Base-by-base conservation (phyloP, 1,140 invertebrate species). In the Drosophila ironensis region DNA sequence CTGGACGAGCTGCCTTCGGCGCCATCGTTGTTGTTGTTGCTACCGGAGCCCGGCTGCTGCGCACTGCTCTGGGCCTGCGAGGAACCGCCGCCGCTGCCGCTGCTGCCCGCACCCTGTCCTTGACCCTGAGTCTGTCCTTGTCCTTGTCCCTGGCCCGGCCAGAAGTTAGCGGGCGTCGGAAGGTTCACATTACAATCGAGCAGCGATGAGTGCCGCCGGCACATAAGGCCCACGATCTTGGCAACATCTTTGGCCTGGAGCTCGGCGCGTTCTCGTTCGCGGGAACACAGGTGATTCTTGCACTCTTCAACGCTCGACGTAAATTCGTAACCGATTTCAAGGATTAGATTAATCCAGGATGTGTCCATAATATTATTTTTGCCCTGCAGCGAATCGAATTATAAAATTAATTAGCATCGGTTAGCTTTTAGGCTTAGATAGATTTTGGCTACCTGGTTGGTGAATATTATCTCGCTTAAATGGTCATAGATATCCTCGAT, bases 221-320 rank as follows among this genome's bases (percentile, higher is more conserved):
- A 93, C 97, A 99, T 98, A 78, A 96, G 94, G 22, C 95, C 93
- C 50, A 98, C 91, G 14, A 97, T 94, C 54, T 95, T 92, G 9
- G 97, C 96, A 9, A 98, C 94, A 72, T 95, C 93, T 45, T 94
- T 91, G n/a, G 97, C 92, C 68, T 16, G 94, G 93, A 35, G 96
- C 92, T 87, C 97, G 1, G 60, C 57, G 25, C 84, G 73, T 54
- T 61, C 56, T 41, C 67, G 53, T 12, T 71, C 66, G 16, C 67
- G 45, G 25, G 66, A 70, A 30, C 95, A 90, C 69, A 99, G 91
- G 69, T 95, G 94, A 72, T 93, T 94, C 70, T 96, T 94, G 88
- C 97, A 98, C 91, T 98, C 97, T 91, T 98, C 97, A 40, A 97
- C 91, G 30, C 93, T 95, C 45, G 92, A 92, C 48, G 97, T 98